These are phyloP conservation scores for Aphodius granarius DNA, from an alignment of 2,888 invertebrate species.

Conservation along the genomic window DNA sequence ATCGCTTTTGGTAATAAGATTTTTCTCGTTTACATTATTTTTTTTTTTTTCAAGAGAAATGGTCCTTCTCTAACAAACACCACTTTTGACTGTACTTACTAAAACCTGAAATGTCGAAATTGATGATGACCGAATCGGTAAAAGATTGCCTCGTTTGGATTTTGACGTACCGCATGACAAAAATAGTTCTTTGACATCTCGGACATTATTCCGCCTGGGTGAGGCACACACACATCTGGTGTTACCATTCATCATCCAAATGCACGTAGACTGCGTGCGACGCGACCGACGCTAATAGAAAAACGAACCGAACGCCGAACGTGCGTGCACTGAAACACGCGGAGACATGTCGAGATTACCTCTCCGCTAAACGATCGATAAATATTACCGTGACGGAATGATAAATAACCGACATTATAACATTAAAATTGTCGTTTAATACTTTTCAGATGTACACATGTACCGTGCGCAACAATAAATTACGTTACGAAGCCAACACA, in stretches of 20 bases:
- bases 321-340: neutral
- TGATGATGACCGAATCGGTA: neutral
- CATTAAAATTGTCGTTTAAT: conserved; percentile 7
- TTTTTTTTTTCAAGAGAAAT: too few relatives aligned
- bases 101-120: neutral
- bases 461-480: neutral
- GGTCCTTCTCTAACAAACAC: too few relatives aligned
- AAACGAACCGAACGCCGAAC: neutral
- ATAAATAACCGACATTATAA: conserved; percentile 4
- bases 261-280: neutral
- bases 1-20: neutral
- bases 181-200: neutral
- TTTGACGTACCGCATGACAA: neutral
- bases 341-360: neutral
- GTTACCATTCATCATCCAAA: neutral
- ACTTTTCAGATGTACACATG: neutral
- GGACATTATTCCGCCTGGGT: neutral
- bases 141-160: neutral
- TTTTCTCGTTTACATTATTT: neutral
- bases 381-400: conserved; percentile 3
- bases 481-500: too few relatives aligned
- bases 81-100: too few relatives aligned
- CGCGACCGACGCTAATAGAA: neutral
- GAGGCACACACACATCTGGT: neutral
- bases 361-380: neutral